Base-by-base conservation (phyloP, 2,113 vertebrate species). In the Pogonocichla stellata region DNA sequence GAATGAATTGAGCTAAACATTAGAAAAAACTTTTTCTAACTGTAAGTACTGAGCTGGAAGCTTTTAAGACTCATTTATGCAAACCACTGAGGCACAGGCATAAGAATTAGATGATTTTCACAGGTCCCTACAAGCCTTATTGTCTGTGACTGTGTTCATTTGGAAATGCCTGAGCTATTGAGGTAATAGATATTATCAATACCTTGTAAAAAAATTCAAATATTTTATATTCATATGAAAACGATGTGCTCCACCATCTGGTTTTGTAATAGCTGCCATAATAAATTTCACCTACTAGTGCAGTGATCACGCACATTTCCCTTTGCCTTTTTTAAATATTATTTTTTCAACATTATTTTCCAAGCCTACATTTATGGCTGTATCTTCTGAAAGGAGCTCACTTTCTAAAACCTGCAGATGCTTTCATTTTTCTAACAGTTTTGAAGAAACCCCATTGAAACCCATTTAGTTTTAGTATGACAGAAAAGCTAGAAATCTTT, bases 261-360 rank as follows among this genome's bases (percentile, higher is more conserved):
- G 36, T 67, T 93, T 89, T 84, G 25, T 71, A 86, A 84, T 45
- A 81, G 73, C 36, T 86, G 40, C 57, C 8, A 8, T 57, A 84
- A 91, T 84, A 89, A 92, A 89, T 86, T 93, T 74, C 67, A 79
- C 64, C 47, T 94, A 28, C 61, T 51, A 54, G 65, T 74, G 51
- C 66, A 91, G 69, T 36, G 75, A 66, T 86, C 60, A 26, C 62
- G 29, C 62, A 67, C 72, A 48, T 93, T 92, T 88, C 56, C 28
- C 25, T 29, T 79, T 92, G 38, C 65, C 56, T 40, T 40, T 40
- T 91, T 86, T 83, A 31, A 26, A 14, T 80, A 57, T 26, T 88
- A 34, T 77, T 86, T 92, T 90, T 86, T 83, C n/a, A 25, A 14
- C 75, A 57, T 26, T 88, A 34, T 77, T 86, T 92, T 84, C 71